phyloP scores from a whole-genome alignment of 2,797 vertebrate species.

The Limosa lapponica region DNA sequence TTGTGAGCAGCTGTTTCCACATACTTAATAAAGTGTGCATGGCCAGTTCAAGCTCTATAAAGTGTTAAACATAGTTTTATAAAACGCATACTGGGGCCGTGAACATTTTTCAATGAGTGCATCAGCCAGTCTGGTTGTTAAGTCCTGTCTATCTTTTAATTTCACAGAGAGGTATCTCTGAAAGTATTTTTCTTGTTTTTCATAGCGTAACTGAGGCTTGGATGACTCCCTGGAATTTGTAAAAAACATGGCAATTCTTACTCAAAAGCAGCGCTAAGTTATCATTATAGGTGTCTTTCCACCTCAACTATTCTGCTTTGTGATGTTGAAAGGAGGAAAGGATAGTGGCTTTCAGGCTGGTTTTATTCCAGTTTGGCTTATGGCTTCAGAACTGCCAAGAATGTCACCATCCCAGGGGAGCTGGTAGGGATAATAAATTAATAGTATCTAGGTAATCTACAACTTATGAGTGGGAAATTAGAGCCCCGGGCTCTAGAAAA shows the following conservation, averaged over 20 bases:
- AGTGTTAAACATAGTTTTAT: conserved; percentile 50
- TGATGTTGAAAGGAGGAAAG: neutral
- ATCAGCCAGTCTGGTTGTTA: neutral
- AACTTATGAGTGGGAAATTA: neutral
- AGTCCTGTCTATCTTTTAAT: neutral
- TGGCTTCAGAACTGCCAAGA: neutral
- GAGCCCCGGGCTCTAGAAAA: neutral
- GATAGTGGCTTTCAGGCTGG: neutral
- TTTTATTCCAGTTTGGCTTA: neutral
- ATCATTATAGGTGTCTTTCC: neutral
- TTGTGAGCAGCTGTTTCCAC: conserved; percentile 67
- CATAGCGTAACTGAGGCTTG: neutral
- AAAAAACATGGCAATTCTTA: neutral
- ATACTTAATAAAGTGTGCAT: conserved; percentile 58
- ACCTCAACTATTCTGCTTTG: neutral
- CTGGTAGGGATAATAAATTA: neutral
- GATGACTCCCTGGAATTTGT: neutral
- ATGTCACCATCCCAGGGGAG: neutral
- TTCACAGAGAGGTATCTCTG: neutral
- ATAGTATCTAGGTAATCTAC: neutral
- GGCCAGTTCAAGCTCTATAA: conserved; percentile 59
- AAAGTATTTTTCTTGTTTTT: neutral
- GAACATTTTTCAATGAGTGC: conserved; percentile 20
- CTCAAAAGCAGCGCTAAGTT: neutral
- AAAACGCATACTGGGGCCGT: neutral